Base-by-base conservation (phyloP, 2,888 invertebrate genomes). In the Hydrotaea diabolus region DNA sequence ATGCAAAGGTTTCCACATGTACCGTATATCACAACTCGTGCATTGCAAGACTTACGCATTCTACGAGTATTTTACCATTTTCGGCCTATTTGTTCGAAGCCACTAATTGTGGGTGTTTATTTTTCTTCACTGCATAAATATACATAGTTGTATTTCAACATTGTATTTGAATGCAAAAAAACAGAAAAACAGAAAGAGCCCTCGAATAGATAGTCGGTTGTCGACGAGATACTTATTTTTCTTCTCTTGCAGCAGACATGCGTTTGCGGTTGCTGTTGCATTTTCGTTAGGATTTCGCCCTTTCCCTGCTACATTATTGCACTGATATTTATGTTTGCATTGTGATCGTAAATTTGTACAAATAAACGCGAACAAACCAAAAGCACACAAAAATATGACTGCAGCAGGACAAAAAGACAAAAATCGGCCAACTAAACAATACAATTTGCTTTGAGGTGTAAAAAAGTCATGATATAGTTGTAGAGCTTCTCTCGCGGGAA, bases 311-410 rank as follows among this genome's bases (percentile, higher is more conserved):
- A 69, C 69, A 69, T 69, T 74, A 74, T 55, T 66, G 46, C 15
- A 17, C 31, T 31, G 46, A 57, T 74, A 69, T 74, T 69, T 57
- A 79, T 74, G 73, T 79, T 73, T 79, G 46, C 53, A 31, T 57
- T 74, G 74, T 57, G 80, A 66, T 80, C 80, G 57, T 80, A 80
- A 80, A 80, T 80, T 80, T 80, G 66, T 75, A 13, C 66, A 36
- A 74, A 80, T 46, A 80, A 79, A 57, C 57, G 23, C 49, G 17
- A 53, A 39, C 57, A 55, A 39, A 64, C 57, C n/a, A 69, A 26
- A 23, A 69, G 17, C 39, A 59, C 11, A 59, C 11, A 69, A 39
- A 66, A 69, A 69, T 69, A 69, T 69, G 69, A 69, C 69, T 49
- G 53, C 62, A 72, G 23, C 72, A 72, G 15, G 49, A 78, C 43